These are phyloP conservation scores for Delphinapterus leucas DNA, from an alignment of 2,113 vertebrate species.

Conservation along the genomic window DNA sequence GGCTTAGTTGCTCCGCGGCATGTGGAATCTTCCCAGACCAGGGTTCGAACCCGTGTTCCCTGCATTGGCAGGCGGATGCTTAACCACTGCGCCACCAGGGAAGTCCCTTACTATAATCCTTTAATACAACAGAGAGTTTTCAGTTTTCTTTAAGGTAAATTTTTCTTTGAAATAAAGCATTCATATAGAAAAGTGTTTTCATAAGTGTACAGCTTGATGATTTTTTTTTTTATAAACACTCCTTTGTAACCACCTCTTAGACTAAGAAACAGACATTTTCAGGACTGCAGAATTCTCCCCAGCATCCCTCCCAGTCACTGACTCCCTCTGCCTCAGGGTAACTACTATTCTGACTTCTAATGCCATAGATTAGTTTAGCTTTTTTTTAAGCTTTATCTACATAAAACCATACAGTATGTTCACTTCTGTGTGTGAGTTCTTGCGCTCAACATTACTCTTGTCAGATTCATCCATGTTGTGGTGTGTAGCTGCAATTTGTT, in stretches of 20 bases:
- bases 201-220: background rate
- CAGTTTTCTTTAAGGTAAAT: background rate
- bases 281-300: background rate
- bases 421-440: background rate
- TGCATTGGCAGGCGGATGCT: too few species aligned
- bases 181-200: background rate
- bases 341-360: background rate
- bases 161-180: conserved; percentile 12
- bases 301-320: background rate
- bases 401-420: background rate
- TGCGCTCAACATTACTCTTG: background rate
- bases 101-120: background rate
- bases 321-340: background rate
- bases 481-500: background rate
- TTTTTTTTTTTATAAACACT: background rate
- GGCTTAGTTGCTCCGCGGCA: too few species aligned
- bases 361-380: background rate
- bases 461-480: background rate
- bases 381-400: background rate
- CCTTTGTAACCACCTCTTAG: background rate
- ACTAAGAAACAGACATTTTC: conserved; percentile 7
- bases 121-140: background rate
- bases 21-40: too few species aligned
- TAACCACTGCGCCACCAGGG: too few species aligned
- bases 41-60: too few species aligned